Conservation (phyloP, 2,113 vertebrate genomes). For the Onychostoma macrolepis region DNA sequence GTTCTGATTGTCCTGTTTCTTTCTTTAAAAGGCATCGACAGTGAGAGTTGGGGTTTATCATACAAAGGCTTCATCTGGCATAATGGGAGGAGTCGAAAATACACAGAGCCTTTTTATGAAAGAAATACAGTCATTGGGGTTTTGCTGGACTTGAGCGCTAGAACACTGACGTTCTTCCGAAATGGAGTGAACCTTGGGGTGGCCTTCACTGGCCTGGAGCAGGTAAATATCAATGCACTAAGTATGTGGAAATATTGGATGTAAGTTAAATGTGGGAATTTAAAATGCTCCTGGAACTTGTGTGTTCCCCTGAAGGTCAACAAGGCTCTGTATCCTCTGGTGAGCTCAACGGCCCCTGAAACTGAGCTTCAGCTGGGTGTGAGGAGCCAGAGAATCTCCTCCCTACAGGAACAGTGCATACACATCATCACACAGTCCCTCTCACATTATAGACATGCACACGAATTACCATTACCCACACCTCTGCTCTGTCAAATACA, state of each 20-base stretch:
- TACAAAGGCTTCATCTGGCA: constrained; percentile 63
- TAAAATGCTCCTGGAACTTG: background rate
- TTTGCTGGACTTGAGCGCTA: constrained; percentile 55
- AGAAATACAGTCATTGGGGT: constrained; percentile 60
- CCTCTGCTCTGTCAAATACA: constrained; percentile 39
- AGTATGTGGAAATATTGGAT: background rate
- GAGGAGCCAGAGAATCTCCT: constrained; percentile 39
- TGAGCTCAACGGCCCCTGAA: constrained; percentile 55
- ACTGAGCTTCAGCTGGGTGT: constrained; percentile 55
- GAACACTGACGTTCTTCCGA: constrained; percentile 59
- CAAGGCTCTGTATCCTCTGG: constrained; percentile 50
- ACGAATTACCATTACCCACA: constrained; percentile 47
- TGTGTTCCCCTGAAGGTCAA: constrained; percentile 38
- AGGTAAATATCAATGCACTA: constrained; percentile 28
- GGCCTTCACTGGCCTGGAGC: constrained; percentile 60
- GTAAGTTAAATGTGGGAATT: background rate
- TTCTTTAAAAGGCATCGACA: constrained; percentile 52
- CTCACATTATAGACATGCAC: background rate
- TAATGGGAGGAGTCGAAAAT: constrained; percentile 46
- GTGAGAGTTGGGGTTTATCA: constrained; percentile 64
- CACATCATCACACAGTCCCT: constrained; percentile 48
- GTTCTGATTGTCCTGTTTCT: too few relatives aligned
- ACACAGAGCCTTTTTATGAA: constrained; percentile 64
- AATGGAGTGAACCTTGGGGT: constrained; percentile 58
- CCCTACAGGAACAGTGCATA: constrained; percentile 54